Evolutionary conservation across 30 jellyfish, hydroid and myxozoan genomes (phyloP).

Genomic region (Mastigias papua): DNA sequence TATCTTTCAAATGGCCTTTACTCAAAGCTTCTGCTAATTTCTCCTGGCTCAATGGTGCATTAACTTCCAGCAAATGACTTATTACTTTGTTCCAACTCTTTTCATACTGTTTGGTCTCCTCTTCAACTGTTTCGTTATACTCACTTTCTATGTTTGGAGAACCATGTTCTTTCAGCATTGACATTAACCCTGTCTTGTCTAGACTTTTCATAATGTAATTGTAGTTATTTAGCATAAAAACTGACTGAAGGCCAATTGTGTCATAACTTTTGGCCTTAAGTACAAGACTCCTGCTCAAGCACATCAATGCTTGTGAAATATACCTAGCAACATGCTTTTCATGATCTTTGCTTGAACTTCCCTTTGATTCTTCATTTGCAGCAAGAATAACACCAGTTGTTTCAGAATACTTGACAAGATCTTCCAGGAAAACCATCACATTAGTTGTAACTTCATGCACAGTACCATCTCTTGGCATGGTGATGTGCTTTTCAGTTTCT

Average conservation of each 20-base stretch:
- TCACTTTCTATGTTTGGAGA: slow-evolving; percentile 78
- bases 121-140: slow-evolving; percentile 86
- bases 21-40: slow-evolving; percentile 85
- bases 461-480: slow-evolving; percentile 95
- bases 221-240: slow-evolving; percentile 91
- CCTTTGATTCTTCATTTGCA: slow-evolving; percentile 20
- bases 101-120: slow-evolving; percentile 84
- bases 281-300: slow-evolving; percentile 77
- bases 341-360: slow-evolving; percentile 24
- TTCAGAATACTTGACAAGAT: slow-evolving; percentile 76
- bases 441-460: slow-evolving; percentile 92
- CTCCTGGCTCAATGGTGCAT: slow-evolving; percentile 80
- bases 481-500: slow-evolving; percentile 91
- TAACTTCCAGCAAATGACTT: slow-evolving; percentile 80
- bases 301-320: slow-evolving; percentile 70
- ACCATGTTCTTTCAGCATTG: slow-evolving; percentile 78
- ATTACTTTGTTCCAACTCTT: slow-evolving; percentile 87
- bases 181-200: slow-evolving; percentile 88
- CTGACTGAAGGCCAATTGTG: slow-evolving; percentile 82
- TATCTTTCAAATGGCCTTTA: slow-evolving; percentile 93
- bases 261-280: slow-evolving; percentile 86
- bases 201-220: slow-evolving; percentile 87
- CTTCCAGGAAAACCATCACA: slow-evolving; percentile 92
- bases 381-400: slow-evolving; percentile 87
- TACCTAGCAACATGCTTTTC: slow-evolving; percentile 45